Conservation (phyloP, 2,113 vertebrate genomes). For the Hyaena hyaena region DNA sequence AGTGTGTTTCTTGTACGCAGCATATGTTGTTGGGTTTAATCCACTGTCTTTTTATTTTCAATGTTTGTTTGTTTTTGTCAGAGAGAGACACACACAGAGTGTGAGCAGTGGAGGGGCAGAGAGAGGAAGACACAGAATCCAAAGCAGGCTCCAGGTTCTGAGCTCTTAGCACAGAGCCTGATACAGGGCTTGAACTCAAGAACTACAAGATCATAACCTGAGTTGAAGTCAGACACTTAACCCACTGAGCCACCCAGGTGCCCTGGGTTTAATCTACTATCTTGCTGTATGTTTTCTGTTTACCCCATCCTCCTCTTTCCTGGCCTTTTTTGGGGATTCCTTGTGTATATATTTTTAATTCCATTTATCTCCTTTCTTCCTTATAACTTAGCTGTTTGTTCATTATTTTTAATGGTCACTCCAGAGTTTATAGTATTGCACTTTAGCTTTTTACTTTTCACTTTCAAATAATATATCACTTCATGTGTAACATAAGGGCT, state of each 20-base stretch:
- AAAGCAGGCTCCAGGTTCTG: no score
- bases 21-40: neutral
- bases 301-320: neutral
- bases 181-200: no score
- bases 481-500: neutral
- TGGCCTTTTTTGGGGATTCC: neutral
- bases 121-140: no score
- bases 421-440: neutral
- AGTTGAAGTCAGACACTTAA: no score
- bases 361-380: neutral
- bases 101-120: no score
- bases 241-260: no score
- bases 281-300: neutral
- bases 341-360: neutral
- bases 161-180: no score
- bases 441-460: neutral
- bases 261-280: neutral
- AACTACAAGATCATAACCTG: no score
- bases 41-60: neutral
- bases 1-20: neutral
- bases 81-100: no score
- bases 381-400: neutral
- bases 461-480: neutral
- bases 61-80: no score
- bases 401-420: neutral